Evolutionary conservation across 2,888 invertebrate genomes (phyloP), one percentile per base, ranked within the genome.

Genomic region (Campoletis raptor): DNA sequence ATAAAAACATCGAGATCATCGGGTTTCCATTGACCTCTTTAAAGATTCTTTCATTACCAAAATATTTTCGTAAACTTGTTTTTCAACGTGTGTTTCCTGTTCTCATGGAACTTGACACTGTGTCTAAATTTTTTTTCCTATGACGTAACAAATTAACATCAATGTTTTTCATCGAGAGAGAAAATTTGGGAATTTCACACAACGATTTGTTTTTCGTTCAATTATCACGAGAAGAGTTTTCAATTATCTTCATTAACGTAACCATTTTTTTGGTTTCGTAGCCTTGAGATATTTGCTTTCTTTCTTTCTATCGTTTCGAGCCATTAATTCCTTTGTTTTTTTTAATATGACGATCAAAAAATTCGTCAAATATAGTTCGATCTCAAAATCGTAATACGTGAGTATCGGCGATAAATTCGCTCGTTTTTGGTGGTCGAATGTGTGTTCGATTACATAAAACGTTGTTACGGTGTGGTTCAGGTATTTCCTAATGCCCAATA

Each of bases 381-480:
- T 70, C 70, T 57, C n/a, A 74, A 61, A 83, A 61, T 30, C 18
- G 45, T 80, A 45, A 72, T 78, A 52, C 70, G 72, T 52, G 83
- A 82, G 45, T 24, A 70, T 76, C 12, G 37, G 57, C n/a, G 57
- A 21, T 18, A 24, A 45, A 48, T 77, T 21, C 48, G n/a, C 40
- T 10, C 45, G 37, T 76, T 45, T 45, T 57, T 30, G 52, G 52
- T 76, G 61, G 70, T 61, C 70, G 36, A 10, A 9, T 57, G 61
- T 61, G 57, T 15, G 61, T 69, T 73, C 69, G 79, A 69, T 80
- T 80, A 74, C 69, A 79, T 79, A 84, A 83, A 84, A 74, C 48
- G 57, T 80, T 73, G 40, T 74, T n/a, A 73, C 52, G 42, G 30
- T 30, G 76, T 10, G 30, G 5, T 45, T 42, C 4, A 37, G 15